Conservation (phyloP, 2,113 vertebrate species). For the Nesoenas mayeri region DNA sequence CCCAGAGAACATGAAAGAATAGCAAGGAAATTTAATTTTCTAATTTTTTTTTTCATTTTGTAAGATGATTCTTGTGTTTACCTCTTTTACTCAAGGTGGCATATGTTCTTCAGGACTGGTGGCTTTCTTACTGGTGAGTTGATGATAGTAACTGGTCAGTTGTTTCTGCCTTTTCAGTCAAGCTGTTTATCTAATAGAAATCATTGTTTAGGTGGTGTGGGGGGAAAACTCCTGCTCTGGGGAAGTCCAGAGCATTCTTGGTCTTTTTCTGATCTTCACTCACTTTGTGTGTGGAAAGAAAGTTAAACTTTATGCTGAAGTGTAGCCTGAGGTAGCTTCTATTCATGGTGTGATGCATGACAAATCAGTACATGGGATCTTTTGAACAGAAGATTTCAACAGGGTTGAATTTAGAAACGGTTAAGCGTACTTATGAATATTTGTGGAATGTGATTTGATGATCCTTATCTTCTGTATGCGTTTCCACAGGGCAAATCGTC, state of each 20-base stretch:
- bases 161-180: not conserved
- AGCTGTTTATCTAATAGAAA: not conserved
- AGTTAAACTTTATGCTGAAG: not conserved
- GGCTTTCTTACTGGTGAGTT: conserved; percentile 94
- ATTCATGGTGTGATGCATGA: not conserved
- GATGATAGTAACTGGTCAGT: conserved; percentile 75
- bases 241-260: not conserved
- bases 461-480: not conserved
- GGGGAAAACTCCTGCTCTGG: not conserved
- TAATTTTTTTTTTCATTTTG: not conserved
- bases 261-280: not conserved
- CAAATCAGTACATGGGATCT: not conserved
- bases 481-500: conserved; percentile 76
- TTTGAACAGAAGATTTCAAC: not conserved
- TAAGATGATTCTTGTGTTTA: not conserved
- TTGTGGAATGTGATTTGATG: not conserved
- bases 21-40: conserved; percentile 30
- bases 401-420: not conserved
- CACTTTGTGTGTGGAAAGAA: not conserved
- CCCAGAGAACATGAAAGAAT: conserved; percentile 47
- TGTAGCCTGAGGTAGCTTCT: not conserved
- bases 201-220: not conserved
- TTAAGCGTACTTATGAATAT: not conserved
- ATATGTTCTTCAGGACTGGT: conserved; percentile 94
- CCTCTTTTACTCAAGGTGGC: conserved; percentile 71